phyloP scores from a whole-genome alignment of 2,888 invertebrate species.

The Psylliodes chrysocephalus region DNA sequence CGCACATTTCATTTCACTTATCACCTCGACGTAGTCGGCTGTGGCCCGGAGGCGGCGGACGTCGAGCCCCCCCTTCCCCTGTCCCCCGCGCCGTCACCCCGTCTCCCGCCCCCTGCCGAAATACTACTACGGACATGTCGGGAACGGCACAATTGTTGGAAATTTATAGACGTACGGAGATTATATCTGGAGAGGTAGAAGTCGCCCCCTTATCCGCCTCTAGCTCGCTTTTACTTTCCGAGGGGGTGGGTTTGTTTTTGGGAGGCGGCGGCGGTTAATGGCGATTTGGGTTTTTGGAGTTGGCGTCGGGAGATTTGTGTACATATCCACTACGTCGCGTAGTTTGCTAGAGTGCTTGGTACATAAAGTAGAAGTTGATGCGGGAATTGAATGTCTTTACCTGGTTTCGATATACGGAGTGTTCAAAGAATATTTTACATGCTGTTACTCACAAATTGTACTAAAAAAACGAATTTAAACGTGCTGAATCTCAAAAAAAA shows the following conservation, averaged over 20 bases:
- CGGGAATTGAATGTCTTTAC: no score
- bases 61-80: background rate
- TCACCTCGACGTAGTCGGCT: slow-evolving; percentile 19
- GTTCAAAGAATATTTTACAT: no score
- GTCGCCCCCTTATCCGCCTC: background rate
- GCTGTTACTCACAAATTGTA: no score
- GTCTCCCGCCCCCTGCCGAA: background rate
- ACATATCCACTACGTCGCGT: no score
- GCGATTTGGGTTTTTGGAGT: no score
- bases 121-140: background rate
- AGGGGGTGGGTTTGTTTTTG: background rate
- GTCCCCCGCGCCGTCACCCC: background rate
- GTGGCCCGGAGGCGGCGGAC: slow-evolving; percentile 6
- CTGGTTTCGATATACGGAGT: no score
- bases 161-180: slow-evolving; percentile 25
- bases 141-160: slow-evolving; percentile 18
- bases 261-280: no score
- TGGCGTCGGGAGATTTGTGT: no score
- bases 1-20: slow-evolving; percentile 40
- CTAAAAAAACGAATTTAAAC: no score
- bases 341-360: no score
- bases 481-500: no score
- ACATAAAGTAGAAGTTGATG: no score
- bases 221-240: slow-evolving; percentile 1
- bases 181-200: slow-evolving; percentile 18